Conservation (phyloP, 2,113 vertebrate species). For the Brienomyrus longianalis region DNA sequence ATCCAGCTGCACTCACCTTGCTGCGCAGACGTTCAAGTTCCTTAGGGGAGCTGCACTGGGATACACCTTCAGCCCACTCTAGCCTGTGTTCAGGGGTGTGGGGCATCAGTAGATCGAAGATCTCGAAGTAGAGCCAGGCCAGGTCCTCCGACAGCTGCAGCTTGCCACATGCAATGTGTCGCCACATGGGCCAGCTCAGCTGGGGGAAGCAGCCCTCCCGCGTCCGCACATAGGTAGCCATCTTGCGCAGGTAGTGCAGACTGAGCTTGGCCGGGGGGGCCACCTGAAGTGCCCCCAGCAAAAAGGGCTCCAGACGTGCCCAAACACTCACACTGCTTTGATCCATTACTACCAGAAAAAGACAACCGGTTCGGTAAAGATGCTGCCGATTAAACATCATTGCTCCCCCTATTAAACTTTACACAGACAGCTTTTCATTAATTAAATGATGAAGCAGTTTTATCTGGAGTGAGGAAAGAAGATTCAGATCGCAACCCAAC, state of each 20-base stretch:
- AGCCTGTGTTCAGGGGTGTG: slow-evolving; percentile 61
- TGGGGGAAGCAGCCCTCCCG: slow-evolving; percentile 77
- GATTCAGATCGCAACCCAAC: not conserved
- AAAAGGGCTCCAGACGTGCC: slow-evolving; percentile 83
- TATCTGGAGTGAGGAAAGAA: not conserved
- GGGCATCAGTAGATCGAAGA: slow-evolving; percentile 69
- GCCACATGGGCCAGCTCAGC: slow-evolving; percentile 79
- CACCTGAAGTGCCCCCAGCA: slow-evolving; percentile 73
- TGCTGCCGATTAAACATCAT: not conserved
- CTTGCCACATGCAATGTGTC: slow-evolving; percentile 89
- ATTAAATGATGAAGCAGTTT: not conserved
- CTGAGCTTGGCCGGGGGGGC: slow-evolving; percentile 78
- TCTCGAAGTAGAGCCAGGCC: slow-evolving; percentile 93
- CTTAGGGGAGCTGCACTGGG: slow-evolving; percentile 65
- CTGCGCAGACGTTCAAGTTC: slow-evolving; percentile 75
- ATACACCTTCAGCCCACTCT: slow-evolving; percentile 77
- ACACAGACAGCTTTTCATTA: not conserved
- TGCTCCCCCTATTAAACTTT: not conserved
- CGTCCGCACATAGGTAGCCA: slow-evolving; percentile 71
- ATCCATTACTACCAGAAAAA: slow-evolving; percentile 59
- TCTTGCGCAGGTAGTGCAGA: slow-evolving; percentile 84
- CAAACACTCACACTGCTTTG: slow-evolving; percentile 64
- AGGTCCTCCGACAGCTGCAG: slow-evolving; percentile 76
- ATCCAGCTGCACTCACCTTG: slow-evolving; percentile 58
- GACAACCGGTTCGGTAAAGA: not conserved